Base-by-base conservation (phyloP, 2,113 vertebrate genomes). In the Equus quagga region DNA sequence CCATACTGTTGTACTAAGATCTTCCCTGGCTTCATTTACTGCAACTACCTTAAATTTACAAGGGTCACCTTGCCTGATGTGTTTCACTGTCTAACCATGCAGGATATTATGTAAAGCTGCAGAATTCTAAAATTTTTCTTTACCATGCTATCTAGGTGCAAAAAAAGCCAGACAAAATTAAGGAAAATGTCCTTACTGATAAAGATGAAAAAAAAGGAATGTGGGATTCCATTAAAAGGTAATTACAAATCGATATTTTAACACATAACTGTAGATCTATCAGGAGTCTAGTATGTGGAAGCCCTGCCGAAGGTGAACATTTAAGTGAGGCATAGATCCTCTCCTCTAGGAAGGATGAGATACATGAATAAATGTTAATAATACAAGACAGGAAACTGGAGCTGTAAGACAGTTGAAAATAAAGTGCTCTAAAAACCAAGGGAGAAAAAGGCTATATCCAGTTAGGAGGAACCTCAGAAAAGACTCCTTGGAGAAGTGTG, bases 141-240 rank as follows among this genome's bases (percentile, higher is more conserved):
- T 96, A 4, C 80, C 89, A 62, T 97, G 80, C 94, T 98, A 10
- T 86, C 76, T 97, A 99, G 99, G 99, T 99, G 19, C 97, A 98
- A 91, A 99, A 99, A 96, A 99, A 98, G 67, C 82, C 98, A 54
- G 98, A 98, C 96, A 98, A 98, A 98, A 79, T 98, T 51, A 97
- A 98, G 88, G 98, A 99, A 98, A 98, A 99, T 91, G 97, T 99
- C 65, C 98, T 99, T 95, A 97, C 67, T 31, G 98, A 99, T 80
- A 98, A 80, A 89, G 46, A 81, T 44, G 96, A 95, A 73, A 97
- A 96, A 88, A 98, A 97, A 80, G 98, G 96, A 96, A 95, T 97
- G 79, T 84, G 8, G 98, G 96, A 98, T 79, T 99, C 98, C 56
- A 76, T 98, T 98, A 94, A 98, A 98, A 99, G 99, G 99, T 99